Evolutionary conservation across 2,113 vertebrate species (phyloP).

Genomic region (Clinocottus analis): DNA sequence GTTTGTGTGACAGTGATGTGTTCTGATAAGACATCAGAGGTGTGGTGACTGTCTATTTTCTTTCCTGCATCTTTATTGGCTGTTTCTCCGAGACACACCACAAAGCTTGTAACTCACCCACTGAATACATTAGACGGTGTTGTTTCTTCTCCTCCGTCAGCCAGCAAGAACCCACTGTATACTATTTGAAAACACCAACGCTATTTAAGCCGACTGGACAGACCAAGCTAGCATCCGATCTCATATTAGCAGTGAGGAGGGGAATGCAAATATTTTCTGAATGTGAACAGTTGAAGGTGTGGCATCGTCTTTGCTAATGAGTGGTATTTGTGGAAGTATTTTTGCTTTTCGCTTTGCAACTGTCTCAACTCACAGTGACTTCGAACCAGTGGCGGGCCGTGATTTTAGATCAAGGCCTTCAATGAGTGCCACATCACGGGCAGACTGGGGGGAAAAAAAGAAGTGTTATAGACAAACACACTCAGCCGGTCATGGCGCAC

Average conservation of each 20-base stretch:
- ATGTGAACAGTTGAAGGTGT: background rate
- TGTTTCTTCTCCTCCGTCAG: slow-evolving; percentile 15
- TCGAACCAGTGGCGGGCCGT: no score
- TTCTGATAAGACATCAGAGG: slow-evolving; percentile 71
- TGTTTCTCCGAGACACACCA: slow-evolving; percentile 38
- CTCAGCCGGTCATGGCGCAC: no score
- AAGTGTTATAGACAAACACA: no score
- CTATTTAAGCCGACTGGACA: background rate
- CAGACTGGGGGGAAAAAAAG: no score
- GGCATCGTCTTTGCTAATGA: no score
- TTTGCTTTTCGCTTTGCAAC: background rate
- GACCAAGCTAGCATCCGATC: background rate
- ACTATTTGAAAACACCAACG: background rate
- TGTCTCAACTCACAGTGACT: background rate
- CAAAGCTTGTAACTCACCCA: slow-evolving; percentile 33
- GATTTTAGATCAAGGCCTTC: no score
- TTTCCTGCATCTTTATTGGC: slow-evolving; percentile 49
- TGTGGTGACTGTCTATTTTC: slow-evolving; percentile 62
- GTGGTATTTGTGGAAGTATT: background rate
- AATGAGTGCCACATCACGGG: no score
- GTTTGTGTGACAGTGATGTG: slow-evolving; percentile 67
- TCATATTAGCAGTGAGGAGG: background rate
- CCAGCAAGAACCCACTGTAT: background rate
- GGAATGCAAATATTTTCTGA: background rate
- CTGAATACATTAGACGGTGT: slow-evolving; percentile 4